Evolutionary conservation across 2,113 vertebrate species (phyloP).

Genomic region (Pipa parva): DNA sequence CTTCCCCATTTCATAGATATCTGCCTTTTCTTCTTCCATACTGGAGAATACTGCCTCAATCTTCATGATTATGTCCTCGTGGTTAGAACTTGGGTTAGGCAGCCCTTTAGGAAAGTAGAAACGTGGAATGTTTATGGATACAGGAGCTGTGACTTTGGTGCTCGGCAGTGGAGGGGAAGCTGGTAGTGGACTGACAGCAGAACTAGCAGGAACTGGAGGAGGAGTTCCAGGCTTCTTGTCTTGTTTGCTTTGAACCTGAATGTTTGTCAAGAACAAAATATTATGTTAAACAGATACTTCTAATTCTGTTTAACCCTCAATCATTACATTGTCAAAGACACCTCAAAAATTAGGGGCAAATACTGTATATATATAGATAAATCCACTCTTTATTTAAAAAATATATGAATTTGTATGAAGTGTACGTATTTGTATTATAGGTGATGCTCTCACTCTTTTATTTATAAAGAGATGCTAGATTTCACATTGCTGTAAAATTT

Average conservation of each 20-base stretch:
- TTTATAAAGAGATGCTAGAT: no score
- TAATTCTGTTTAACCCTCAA: no score
- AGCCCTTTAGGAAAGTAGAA: constrained; percentile 97
- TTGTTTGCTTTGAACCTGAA: constrained; percentile 86
- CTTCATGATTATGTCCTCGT: constrained; percentile 76
- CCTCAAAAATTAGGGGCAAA: no score
- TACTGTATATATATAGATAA: no score
- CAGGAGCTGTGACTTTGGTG: constrained; percentile 68
- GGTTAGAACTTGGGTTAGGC: constrained; percentile 71
- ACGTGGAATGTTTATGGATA: constrained; percentile 94
- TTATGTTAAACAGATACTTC: no score
- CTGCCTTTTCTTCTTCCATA: constrained; percentile 88
- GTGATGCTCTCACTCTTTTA: no score
- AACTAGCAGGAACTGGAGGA: constrained; percentile 58
- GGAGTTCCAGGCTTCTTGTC: constrained; percentile 88
- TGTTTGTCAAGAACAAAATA: constrained; percentile 25
- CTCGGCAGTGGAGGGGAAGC: constrained; percentile 68
- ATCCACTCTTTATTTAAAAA: no score
- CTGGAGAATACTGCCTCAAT: constrained; percentile 79
- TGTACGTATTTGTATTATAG: no score
- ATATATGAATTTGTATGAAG: no score
- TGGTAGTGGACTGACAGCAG: constrained; percentile 59
- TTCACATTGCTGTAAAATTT: no score
- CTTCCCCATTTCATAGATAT: constrained; percentile 91
- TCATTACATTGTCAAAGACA: no score